A percentile compares a stretch with the other conserved stretches of the same genome.
Evolutionary conservation across 2,113 vertebrate species (phyloP).

Genomic region (Paramormyrops kingsleyae): DNA sequence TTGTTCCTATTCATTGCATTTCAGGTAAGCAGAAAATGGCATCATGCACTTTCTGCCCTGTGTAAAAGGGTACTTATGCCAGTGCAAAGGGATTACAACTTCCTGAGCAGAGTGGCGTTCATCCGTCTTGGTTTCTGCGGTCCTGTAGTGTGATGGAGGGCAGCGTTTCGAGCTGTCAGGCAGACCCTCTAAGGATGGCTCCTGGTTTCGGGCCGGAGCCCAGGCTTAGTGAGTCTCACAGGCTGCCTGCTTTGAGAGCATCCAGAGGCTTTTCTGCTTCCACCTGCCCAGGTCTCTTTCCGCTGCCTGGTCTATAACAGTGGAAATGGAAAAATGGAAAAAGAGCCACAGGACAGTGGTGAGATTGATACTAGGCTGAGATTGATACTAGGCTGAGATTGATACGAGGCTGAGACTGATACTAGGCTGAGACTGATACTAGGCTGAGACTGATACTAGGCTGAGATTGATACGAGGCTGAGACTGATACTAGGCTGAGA

Average conservation of each 20-base stretch:
- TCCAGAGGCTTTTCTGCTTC: constrained; percentile 61
- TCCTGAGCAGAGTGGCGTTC: background rate
- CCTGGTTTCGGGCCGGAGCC: constrained; percentile 43
- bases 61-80: background rate
- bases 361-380: background rate
- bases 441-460: constrained; percentile 50
- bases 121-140: background rate
- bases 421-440: constrained; percentile 52
- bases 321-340: constrained; percentile 53
- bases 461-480: background rate
- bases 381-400: constrained; percentile 37
- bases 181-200: background rate
- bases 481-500: too few species aligned
- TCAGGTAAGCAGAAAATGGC: background rate
- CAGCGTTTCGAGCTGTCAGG: background rate
- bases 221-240: constrained; percentile 46
- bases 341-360: constrained; percentile 51
- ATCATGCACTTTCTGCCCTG: background rate
- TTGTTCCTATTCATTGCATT: background rate
- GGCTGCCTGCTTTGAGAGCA: constrained; percentile 53
- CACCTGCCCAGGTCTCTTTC: constrained; percentile 70
- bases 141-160: background rate
- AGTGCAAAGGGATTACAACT: background rate
- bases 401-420: constrained; percentile 61
- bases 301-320: constrained; percentile 67